Base-by-base conservation (phyloP, 1,140 invertebrate species). In the Lepeophtheirus salmonis region DNA sequence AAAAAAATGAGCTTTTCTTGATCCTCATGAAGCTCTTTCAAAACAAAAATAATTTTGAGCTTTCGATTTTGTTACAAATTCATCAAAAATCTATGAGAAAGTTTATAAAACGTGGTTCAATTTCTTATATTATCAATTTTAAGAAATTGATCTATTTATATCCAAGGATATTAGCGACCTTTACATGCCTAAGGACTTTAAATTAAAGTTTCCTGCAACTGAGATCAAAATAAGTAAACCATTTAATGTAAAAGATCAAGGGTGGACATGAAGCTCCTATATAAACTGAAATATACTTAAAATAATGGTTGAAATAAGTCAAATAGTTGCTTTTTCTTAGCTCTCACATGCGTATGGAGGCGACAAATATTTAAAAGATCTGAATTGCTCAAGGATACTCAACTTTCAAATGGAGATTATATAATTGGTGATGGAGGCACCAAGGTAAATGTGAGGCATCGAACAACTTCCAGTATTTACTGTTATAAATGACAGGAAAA, bases 31-130 rank as follows among this genome's bases (percentile, higher is more conserved):
- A 54, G 13, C 16, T 54, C 13, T 20, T 14, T 2, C 52, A 54
- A 54, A 54, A 54, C 16, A 54, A 54, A 20, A 20, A 54, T 13
- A 16, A 3, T 18, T 54, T 54, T 20, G 52, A 54, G 52, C 52
- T 54, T 12, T 20, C 2, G 4, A 2, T 54, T 54, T 20, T 54
- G 3, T 54, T 54, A 2, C 13, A 17, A 12, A 54, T 54, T 4
- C 18, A 18, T 23, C 18, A 54, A 54, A 21, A 14, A 14, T n/a
- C 21, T 14, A 20, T 24, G n/a, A 23, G 13, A 24, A 2, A 24
- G 21, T 54, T 24, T 54, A 16, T 23, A 20, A 54, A n/a, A 3
- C 52, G 20, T 54, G 52, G 52, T 20, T 54, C n/a, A 20, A 24
- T 4, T 54, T 54, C 13, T 2, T 54, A 20, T 54, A 21, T 13